Evolutionary conservation across 2,888 invertebrate species (phyloP), one percentile per base, ranked within the genome.

Genomic region (Hoplodrina blanda): DNA sequence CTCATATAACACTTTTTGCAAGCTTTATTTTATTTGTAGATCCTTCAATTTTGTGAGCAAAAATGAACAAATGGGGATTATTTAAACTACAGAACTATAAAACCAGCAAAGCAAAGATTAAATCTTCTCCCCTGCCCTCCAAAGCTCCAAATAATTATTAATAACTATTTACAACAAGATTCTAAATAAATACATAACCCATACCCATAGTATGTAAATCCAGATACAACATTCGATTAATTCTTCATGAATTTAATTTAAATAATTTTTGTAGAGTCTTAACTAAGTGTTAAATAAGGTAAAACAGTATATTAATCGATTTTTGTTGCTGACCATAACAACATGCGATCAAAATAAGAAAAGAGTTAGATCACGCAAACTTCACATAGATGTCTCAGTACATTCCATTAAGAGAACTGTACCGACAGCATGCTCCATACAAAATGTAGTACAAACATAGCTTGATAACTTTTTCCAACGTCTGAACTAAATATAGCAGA

Each of bases 21-120:
- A 30, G 4, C 5, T 33, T 33, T 19, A 4, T 65, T n/a, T 6
- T 15, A 20, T 44, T 50, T 10, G 13, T 17, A 33, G 64, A 71
- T 73, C 73, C 73, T 73, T 71, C 44, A 56, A 33, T 57, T 73
- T 64, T 71, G 10, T 54, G 13, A 33, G 37, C 1, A 46, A 33
- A 53, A 54, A 37, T 46, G 0, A 19, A 44, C 5, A n/a, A 46
- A 19, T 46, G 15, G 64, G 56, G 11, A 20, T 50, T 61, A 44
- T 15, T 25, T 25, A 13, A 25, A 50, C n/a, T 50, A 55, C 33
- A 41, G 7, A 41, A 13, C 19, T 64, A 50, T 17, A 4, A 25
- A 57, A 20, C 11, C 37, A 52, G 46, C 73, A 66, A 66, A 66
- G 73, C 52, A 46, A 37, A 17, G 10, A 20, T 46, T 5, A 56